Conservation (phyloP, 1,140 invertebrate genomes). For the Scylla paramamosain region DNA sequence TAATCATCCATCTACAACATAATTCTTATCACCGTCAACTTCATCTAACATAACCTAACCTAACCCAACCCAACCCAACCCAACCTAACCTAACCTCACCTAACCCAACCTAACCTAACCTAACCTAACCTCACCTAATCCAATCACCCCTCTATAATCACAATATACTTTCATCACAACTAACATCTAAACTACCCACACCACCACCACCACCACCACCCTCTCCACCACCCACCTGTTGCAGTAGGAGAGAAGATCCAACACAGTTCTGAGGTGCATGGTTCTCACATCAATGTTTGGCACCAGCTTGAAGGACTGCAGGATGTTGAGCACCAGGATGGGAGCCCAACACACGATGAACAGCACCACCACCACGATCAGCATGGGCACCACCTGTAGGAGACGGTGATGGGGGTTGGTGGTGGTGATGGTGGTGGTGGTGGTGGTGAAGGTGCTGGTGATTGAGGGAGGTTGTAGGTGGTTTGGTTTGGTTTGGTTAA, state of each 20-base stretch:
- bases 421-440: neutral
- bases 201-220: too few species aligned
- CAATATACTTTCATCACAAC: too few species aligned
- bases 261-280: conserved; percentile 31
- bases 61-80: too few species aligned
- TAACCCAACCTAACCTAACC: too few species aligned
- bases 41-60: too few species aligned
- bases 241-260: conserved; percentile 59
- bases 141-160: too few species aligned
- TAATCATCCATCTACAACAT: neutral
- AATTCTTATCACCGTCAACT: too few species aligned
- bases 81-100: too few species aligned
- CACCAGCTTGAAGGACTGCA: conserved; percentile 43
- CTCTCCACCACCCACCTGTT: conserved; percentile 44
- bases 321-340: conserved; percentile 49
- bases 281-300: neutral
- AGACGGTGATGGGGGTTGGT: neutral
- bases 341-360: conserved; percentile 61
- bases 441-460: neutral
- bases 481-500: too few species aligned
- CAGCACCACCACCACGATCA: conserved; percentile 66
- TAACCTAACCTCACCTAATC: too few species aligned
- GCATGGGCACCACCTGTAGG: conserved; percentile 51
- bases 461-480: too few species aligned
- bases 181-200: too few species aligned